These are phyloP conservation scores for Micoletzkya japonica DNA, from an alignment of 2,888 invertebrate species.

Conservation along the genomic window DNA sequence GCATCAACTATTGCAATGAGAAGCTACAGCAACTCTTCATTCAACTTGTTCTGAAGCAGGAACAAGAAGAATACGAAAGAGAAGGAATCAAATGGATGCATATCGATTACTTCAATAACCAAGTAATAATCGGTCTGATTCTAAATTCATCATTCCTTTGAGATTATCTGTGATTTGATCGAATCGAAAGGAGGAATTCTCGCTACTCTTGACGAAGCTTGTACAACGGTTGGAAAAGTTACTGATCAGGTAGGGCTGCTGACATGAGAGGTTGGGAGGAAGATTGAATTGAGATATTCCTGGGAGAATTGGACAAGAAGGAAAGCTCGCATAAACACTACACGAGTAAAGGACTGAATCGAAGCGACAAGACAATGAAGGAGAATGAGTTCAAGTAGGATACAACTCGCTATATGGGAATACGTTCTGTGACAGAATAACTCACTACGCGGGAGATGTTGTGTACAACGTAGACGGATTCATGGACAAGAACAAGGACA, in stretches of 20 bases:
- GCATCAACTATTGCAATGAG: slow-evolving; percentile 98
- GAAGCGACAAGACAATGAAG: slow-evolving; percentile 67
- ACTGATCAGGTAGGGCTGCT: slow-evolving; percentile 69
- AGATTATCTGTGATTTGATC: slow-evolving; percentile 87
- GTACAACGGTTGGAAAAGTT: slow-evolving; percentile 89
- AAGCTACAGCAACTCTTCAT: slow-evolving; percentile 96
- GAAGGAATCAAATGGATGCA: slow-evolving; percentile 78
- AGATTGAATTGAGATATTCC: slow-evolving; percentile 72
- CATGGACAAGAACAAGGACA: slow-evolving; percentile 95
- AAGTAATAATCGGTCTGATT: slow-evolving; percentile 64
- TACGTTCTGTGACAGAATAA: slow-evolving; percentile 67
- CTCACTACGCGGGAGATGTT: slow-evolving; percentile 95
- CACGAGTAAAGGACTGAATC: slow-evolving; percentile 76
- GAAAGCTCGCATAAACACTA: slow-evolving; percentile 85
- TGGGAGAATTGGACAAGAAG: slow-evolving; percentile 90
- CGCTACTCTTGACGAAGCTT: slow-evolving; percentile 95
- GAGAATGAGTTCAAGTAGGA: slow-evolving; percentile 63
- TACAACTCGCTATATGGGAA: neutral
- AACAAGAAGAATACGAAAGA: slow-evolving; percentile 92
- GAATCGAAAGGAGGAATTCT: slow-evolving; percentile 88
- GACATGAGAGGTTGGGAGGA: neutral
- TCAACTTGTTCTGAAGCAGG: slow-evolving; percentile 93
- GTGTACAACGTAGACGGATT: slow-evolving; percentile 87
- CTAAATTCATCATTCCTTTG: neutral
- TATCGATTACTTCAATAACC: slow-evolving; percentile 94